These are phyloP conservation scores for Gnathonemus echidnorhynchus DNA, from an alignment of 2,113 vertebrate genomes.

Conservation along the genomic window DNA sequence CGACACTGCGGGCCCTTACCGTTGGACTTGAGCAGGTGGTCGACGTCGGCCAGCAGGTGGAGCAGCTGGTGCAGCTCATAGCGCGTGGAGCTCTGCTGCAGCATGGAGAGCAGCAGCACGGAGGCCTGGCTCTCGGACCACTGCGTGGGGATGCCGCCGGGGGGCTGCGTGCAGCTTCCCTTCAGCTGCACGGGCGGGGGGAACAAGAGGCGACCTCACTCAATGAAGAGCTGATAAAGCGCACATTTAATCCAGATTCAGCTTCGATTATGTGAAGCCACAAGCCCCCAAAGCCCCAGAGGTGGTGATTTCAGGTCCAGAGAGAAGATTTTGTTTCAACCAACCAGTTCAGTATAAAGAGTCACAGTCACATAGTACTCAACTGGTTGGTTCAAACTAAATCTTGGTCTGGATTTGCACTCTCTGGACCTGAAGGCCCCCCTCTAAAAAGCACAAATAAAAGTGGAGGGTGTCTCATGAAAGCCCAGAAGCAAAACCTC, in stretches of 20 bases:
- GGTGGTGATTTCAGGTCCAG: not conserved
- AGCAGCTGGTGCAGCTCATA: conserved; percentile 76
- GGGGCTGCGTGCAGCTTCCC: conserved; percentile 3
- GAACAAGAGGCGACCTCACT: not conserved
- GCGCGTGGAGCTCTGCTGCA: conserved; percentile 71
- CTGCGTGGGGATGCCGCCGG: conserved; percentile 44
- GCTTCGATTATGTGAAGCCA: not conserved
- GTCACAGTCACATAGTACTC: too few species aligned
- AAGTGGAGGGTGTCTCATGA: not conserved
- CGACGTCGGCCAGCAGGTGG: conserved; percentile 67
- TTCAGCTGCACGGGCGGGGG: conserved; percentile 56
- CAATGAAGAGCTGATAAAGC: not conserved
- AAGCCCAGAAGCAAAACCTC: not conserved
- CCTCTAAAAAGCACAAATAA: not conserved
- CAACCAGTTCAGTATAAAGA: too few species aligned
- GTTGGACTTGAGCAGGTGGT: conserved; percentile 58
- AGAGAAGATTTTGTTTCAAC: too few species aligned
- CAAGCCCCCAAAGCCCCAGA: not conserved
- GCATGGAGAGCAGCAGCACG: conserved; percentile 68
- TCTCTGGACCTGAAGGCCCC: too few species aligned
- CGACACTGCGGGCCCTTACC: conserved; percentile 55
- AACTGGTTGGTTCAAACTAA: too few species aligned
- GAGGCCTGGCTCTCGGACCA: conserved; percentile 76
- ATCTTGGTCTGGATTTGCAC: too few species aligned
- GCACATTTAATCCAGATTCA: not conserved